Percentiles rank a stretch among this genome's conserved stretches.
phyloP scores from a whole-genome alignment of 2,888 invertebrate genomes.

The Drosophila lacicola region DNA sequence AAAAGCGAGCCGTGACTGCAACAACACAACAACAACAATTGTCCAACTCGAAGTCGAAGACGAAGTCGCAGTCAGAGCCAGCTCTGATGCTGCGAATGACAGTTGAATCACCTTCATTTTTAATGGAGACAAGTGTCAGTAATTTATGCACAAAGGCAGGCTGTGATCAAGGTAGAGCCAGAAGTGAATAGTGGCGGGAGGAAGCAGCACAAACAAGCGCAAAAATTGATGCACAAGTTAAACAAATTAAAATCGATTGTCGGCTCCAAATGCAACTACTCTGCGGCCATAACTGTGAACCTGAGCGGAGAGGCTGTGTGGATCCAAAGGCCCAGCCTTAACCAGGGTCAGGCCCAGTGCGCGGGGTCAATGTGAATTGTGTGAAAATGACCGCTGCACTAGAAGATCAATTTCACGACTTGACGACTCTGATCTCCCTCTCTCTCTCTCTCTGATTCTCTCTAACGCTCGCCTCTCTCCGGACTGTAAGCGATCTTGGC shows the following conservation, averaged over 20 bases:
- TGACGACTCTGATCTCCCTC: slow-evolving; percentile 30
- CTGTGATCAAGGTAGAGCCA: slow-evolving; percentile 7
- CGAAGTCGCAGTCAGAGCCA: slow-evolving; percentile 52
- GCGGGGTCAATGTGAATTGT: slow-evolving; percentile 76
- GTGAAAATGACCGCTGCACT: slow-evolving; percentile 70
- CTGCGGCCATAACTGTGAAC: slow-evolving; percentile 53
- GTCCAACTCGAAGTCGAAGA: slow-evolving; percentile 25
- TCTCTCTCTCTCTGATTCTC: background rate
- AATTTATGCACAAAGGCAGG: slow-evolving; percentile 74
- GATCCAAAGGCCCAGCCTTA: slow-evolving; percentile 39
- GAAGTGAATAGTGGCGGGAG: background rate
- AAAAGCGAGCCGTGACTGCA: slow-evolving; percentile 73
- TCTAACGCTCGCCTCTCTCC: background rate
- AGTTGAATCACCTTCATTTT: slow-evolving; percentile 80
- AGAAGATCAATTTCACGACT: slow-evolving; percentile 61
- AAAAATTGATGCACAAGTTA: slow-evolving; percentile 79
- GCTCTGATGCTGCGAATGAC: slow-evolving; percentile 64
- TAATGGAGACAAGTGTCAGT: slow-evolving; percentile 82
- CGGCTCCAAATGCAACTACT: slow-evolving; percentile 34
- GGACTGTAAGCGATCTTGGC: slow-evolving; percentile 78
- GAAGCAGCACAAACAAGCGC: slow-evolving; percentile 62
- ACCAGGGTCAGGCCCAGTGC: slow-evolving; percentile 74
- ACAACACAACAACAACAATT: slow-evolving; percentile 36
- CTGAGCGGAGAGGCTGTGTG: slow-evolving; percentile 29
- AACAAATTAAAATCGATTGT: slow-evolving; percentile 81